Conservation (phyloP, 2,888 invertebrate species). For the Drosophila sordidula region DNA sequence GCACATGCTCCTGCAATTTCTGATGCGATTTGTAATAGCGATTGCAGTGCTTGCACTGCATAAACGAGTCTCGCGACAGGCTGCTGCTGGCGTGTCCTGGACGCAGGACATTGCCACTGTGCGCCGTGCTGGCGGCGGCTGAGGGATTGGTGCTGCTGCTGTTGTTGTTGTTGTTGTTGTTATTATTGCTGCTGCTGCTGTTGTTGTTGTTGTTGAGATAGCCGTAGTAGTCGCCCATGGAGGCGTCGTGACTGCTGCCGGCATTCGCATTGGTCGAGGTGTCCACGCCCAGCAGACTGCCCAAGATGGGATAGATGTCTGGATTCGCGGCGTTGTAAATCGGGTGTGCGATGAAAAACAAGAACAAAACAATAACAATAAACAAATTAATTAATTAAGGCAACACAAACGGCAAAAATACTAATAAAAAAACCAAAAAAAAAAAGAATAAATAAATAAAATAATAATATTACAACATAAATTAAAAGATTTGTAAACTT, state of each 20-base stretch:
- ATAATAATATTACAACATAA: slow-evolving; percentile 34
- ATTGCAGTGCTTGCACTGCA: slow-evolving; percentile 84
- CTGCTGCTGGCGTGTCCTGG: slow-evolving; percentile 39
- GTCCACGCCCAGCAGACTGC: slow-evolving; percentile 84
- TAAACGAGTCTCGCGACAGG: slow-evolving; percentile 70
- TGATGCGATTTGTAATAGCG: slow-evolving; percentile 83
- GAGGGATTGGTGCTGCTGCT: slow-evolving; percentile 17
- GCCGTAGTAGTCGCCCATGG: slow-evolving; percentile 68
- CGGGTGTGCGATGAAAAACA: slow-evolving; percentile 42
- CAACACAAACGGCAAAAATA: slow-evolving; percentile 27
- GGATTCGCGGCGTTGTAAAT: slow-evolving; percentile 19
- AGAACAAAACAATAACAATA: slow-evolving; percentile 52
- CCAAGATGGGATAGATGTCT: slow-evolving; percentile 85
- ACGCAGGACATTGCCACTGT: slow-evolving; percentile 15
- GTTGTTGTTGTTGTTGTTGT: slow-evolving; percentile 14
- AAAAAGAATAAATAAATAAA: slow-evolving; percentile 16
- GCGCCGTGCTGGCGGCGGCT: slow-evolving; percentile 7
- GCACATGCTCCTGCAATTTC: slow-evolving; percentile 83
- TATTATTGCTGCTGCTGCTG: slow-evolving; percentile 14
- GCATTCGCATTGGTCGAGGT: slow-evolving; percentile 65
- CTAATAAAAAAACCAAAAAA: slow-evolving; percentile 13
- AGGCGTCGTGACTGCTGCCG: slow-evolving; percentile 48
- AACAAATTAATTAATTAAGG: slow-evolving; percentile 40
- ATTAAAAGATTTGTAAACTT: slow-evolving; percentile 31
- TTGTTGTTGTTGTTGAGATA: slow-evolving; percentile 66